These are phyloP conservation scores for Malacosoma neustria DNA, from an alignment of 2,888 invertebrate species.

Conservation along the genomic window DNA sequence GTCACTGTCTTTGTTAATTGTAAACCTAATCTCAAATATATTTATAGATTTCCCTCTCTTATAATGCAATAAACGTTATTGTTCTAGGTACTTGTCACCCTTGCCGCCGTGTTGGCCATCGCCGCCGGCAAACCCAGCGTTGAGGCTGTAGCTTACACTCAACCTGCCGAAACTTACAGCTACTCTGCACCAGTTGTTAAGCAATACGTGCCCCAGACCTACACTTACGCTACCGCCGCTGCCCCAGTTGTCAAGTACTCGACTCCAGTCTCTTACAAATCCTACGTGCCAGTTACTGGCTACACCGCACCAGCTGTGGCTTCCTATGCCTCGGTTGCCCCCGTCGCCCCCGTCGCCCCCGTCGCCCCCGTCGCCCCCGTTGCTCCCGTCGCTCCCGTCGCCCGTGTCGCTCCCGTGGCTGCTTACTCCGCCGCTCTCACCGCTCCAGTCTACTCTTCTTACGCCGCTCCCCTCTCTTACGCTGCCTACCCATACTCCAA, in stretches of 20 bases:
- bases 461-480: constrained; percentile 4
- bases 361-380: constrained; percentile 4
- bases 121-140: constrained; percentile 24
- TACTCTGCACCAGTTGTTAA: not conserved
- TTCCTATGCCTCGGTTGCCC: constrained; percentile 4
- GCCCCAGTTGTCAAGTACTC: constrained; percentile 1
- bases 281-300: not conserved
- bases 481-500: not conserved
- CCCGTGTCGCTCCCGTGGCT: constrained; percentile 4
- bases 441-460: constrained; percentile 1
- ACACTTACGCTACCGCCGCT: constrained; percentile 1
- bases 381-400: constrained; percentile 4
- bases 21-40: too few species aligned
- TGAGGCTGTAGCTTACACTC: constrained; percentile 7
- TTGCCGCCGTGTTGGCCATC: constrained; percentile 25
- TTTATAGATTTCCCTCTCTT: too few species aligned
- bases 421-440: not conserved
- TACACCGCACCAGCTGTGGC: constrained; percentile 13
- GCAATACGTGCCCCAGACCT: not conserved
- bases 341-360: constrained; percentile 2
- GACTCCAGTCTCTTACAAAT: constrained; percentile 8
- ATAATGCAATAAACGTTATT: too few species aligned
- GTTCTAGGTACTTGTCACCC: constrained; percentile 5
- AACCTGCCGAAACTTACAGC: not conserved
- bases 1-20: too few species aligned